Conservation (phyloP, 1,140 invertebrate genomes). For the Psilanteris sp. region DNA sequence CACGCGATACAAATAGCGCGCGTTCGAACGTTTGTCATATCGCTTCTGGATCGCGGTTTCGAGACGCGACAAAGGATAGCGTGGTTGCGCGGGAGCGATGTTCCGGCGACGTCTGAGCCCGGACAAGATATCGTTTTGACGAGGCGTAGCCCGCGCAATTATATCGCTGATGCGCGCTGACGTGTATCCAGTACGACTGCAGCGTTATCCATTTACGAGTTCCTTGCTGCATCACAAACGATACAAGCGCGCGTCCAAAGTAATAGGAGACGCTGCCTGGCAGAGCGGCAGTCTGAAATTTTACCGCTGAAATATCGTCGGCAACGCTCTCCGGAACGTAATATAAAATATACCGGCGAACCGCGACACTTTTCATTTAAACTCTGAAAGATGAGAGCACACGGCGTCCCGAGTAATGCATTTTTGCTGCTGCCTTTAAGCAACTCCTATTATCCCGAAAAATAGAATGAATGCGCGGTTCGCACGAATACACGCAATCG, state of each 20-base stretch:
- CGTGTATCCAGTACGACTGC: slow-evolving; percentile 45
- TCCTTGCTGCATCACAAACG: slow-evolving; percentile 53
- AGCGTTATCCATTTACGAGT: slow-evolving; percentile 57
- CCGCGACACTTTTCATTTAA: slow-evolving; percentile 61
- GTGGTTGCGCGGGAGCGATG: slow-evolving; percentile 8
- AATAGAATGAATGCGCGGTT: slow-evolving; percentile 44
- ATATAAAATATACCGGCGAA: slow-evolving; percentile 61
- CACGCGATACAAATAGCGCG: too few relatives aligned
- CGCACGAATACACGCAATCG: slow-evolving; percentile 14
- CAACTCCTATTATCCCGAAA: slow-evolving; percentile 43
- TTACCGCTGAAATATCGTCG: slow-evolving; percentile 59
- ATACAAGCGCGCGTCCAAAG: slow-evolving; percentile 53
- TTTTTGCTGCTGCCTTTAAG: slow-evolving; percentile 51
- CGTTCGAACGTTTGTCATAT: too few relatives aligned
- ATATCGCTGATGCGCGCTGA: slow-evolving; percentile 37
- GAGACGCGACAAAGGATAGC: slow-evolving; percentile 8
- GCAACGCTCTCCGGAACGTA: slow-evolving; percentile 41
- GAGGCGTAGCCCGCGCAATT: slow-evolving; percentile 18
- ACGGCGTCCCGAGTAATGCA: slow-evolving; percentile 51
- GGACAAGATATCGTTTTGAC: slow-evolving; percentile 21
- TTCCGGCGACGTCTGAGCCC: too few relatives aligned
- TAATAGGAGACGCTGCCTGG: slow-evolving; percentile 56
- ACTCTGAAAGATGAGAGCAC: slow-evolving; percentile 51
- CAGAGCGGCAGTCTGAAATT: slow-evolving; percentile 52
- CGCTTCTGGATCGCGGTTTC: too few relatives aligned